phyloP scores from a whole-genome alignment of 2,888 invertebrate species.

The Cephus pulcher region DNA sequence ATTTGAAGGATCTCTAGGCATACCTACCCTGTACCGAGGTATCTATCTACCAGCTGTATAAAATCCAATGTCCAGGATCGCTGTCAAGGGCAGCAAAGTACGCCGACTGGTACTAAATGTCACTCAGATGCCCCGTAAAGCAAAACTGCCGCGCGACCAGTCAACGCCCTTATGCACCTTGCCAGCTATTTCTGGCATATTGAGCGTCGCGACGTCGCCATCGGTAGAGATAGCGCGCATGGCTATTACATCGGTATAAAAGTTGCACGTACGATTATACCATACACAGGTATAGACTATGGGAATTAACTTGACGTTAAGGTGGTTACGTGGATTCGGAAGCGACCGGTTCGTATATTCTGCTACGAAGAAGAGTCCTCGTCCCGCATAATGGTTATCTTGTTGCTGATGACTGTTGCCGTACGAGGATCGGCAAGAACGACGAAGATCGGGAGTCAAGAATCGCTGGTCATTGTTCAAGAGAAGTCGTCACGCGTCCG shows the following conservation, averaged over 20 bases:
- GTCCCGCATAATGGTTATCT: constrained; percentile 24
- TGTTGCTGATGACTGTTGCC: constrained; percentile 15
- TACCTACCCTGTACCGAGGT: neutral
- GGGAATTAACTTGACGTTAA: neutral
- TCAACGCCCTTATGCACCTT: constrained; percentile 45
- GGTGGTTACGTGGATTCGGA: neutral
- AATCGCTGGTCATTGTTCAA: constrained; percentile 49
- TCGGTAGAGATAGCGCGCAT: neutral
- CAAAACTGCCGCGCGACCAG: constrained; percentile 52
- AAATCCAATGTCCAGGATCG: neutral
- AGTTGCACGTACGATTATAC: neutral
- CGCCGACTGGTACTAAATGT: constrained; percentile 58
- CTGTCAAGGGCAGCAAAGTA: constrained; percentile 52
- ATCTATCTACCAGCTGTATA: neutral
- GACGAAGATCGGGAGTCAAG: constrained; percentile 32
- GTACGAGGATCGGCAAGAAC: constrained; percentile 32
- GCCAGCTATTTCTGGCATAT: constrained; percentile 34
- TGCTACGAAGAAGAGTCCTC: constrained; percentile 14
- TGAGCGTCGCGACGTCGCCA: constrained; percentile 13
- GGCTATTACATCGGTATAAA: neutral
- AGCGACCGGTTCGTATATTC: neutral
- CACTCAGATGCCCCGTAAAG: constrained; percentile 59
- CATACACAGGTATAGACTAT: neutral
- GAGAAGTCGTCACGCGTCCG: constrained; percentile 47
- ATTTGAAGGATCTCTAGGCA: neutral